These are phyloP conservation scores for Barbus barbus DNA, from an alignment of 2,113 vertebrate species.

Conservation along the genomic window DNA sequence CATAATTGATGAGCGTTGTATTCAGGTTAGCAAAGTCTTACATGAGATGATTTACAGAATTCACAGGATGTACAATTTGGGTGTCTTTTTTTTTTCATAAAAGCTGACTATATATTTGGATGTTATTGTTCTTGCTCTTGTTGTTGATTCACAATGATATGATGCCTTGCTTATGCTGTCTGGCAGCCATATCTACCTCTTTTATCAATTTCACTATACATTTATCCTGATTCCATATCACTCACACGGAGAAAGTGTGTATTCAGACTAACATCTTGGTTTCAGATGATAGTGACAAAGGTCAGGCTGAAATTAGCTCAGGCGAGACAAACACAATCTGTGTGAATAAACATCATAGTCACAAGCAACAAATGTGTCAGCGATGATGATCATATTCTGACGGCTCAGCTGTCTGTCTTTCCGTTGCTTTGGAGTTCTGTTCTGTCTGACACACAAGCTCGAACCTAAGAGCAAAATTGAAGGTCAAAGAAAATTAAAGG, in stretches of 20 bases:
- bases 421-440: constrained; percentile 17
- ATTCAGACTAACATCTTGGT: constrained; percentile 20
- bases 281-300: constrained; percentile 35
- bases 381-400: not conserved
- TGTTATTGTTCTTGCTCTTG: not conserved
- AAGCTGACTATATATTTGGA: not conserved
- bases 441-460: constrained; percentile 6
- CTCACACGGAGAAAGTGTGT: not conserved
- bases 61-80: not conserved
- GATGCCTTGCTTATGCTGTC: not conserved
- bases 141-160: not conserved
- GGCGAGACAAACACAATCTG: constrained; percentile 41
- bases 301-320: constrained; percentile 38
- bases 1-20: not conserved
- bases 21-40: not conserved
- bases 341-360: constrained; percentile 41
- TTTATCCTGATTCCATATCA: constrained; percentile 1
- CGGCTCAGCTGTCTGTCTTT: constrained; percentile 17
- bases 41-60: too few relatives aligned
- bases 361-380: constrained; percentile 31
- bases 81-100: not conserved
- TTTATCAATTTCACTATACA: not conserved
- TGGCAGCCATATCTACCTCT: not conserved
- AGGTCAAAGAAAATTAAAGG: constrained; percentile 4
- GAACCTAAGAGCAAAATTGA: not conserved